Percentiles rank a stretch among this genome's conserved stretches.
Evolutionary conservation across 2,888 invertebrate genomes (phyloP).

Genomic region (Zootermopsis nevadensis): DNA sequence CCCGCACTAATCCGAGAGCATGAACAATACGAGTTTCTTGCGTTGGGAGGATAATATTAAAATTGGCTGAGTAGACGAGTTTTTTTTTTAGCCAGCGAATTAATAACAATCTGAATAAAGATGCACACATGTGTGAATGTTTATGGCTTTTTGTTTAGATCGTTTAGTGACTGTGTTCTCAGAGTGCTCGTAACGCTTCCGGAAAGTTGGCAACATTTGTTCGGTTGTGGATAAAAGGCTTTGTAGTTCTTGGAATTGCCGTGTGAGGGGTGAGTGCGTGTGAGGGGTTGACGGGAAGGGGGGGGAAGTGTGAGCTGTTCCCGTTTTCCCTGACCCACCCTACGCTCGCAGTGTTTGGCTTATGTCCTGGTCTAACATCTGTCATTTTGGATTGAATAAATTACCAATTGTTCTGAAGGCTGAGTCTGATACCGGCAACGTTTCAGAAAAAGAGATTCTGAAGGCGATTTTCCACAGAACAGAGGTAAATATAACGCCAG

Average conservation of each 20-base stretch:
- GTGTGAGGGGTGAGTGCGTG: background rate
- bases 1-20: no score
- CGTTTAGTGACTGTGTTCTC: no score
- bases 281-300: background rate
- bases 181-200: no score
- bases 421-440: background rate
- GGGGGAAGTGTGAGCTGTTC: background rate
- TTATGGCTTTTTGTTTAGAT: no score
- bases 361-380: background rate
- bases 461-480: no score
- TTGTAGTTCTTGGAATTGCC: background rate
- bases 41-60: no score
- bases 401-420: no score
- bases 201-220: conserved; percentile 16
- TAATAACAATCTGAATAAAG: no score
- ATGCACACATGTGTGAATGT: no score
- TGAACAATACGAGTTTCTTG: no score
- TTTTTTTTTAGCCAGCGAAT: no score
- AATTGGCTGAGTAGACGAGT: no score
- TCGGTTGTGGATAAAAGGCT: background rate
- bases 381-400: background rate
- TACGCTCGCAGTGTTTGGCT: background rate
- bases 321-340: conserved; percentile 33
- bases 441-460: background rate
- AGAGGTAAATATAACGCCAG: background rate